These are phyloP conservation scores for Anodontia alba DNA, from an alignment of 2,888 invertebrate species.

Conservation along the genomic window DNA sequence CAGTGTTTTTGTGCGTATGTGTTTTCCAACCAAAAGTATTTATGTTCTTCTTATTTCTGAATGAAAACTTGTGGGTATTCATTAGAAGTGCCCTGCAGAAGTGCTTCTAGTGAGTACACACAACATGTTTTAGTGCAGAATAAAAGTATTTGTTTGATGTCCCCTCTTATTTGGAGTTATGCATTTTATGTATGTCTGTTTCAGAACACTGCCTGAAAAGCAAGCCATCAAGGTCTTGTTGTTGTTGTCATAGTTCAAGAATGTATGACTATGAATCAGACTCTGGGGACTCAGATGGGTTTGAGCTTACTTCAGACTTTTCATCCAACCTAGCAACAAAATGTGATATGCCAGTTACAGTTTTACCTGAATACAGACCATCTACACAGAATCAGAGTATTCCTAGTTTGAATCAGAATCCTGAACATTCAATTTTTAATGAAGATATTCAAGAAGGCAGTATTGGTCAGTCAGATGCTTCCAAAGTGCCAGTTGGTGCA, in stretches of 20 bases:
- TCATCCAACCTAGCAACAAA: background rate
- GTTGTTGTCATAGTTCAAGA: background rate
- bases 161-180: no score
- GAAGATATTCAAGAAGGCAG: background rate
- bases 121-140: no score
- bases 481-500: background rate
- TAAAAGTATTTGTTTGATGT: no score
- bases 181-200: no score
- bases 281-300: conserved; percentile 50
- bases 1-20: no score
- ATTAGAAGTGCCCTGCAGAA: no score
- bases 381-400: background rate
- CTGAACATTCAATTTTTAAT: background rate
- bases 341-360: background rate
- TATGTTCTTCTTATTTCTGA: no score
- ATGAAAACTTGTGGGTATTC: no score
- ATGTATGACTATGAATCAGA: conserved; percentile 57
- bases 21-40: no score
- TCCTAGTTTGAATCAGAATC: background rate
- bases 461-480: background rate
- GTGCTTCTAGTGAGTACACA: no score
- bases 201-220: background rate
- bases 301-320: conserved; percentile 41
- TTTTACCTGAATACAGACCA: background rate
- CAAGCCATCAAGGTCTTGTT: background rate